Evolutionary conservation across 2,888 invertebrate genomes (phyloP).

Genomic region (Athrips mouffetella): DNA sequence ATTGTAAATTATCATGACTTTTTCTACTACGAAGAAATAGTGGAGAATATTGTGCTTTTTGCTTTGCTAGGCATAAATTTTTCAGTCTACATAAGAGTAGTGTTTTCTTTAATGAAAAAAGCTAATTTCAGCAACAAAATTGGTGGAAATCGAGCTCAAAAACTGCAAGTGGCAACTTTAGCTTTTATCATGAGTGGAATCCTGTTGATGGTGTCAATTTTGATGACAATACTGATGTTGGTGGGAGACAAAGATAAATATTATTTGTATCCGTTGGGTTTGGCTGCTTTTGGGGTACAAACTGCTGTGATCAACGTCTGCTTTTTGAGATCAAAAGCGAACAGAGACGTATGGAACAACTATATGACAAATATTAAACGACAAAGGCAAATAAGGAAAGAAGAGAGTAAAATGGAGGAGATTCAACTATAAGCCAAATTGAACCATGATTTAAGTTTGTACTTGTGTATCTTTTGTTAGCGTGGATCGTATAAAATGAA

Average conservation of each 20-base stretch:
- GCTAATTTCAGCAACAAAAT: background rate
- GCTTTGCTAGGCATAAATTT: background rate
- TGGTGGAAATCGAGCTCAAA: background rate
- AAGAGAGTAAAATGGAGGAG: background rate
- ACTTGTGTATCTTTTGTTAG: no score
- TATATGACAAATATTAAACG: background rate
- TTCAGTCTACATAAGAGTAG: background rate
- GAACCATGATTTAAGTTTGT: no score
- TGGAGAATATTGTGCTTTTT: background rate
- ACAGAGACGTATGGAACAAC: background rate
- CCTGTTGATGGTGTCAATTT: background rate
- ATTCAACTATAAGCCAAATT: no score
- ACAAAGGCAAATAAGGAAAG: background rate
- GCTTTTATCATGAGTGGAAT: background rate
- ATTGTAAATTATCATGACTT: background rate
- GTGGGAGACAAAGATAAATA: background rate
- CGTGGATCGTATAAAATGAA: no score
- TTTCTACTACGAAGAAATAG: background rate
- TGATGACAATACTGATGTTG: background rate
- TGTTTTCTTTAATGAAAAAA: background rate
- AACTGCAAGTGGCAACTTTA: background rate
- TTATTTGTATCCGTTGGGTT: background rate
- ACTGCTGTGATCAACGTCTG: background rate
- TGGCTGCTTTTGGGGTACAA: background rate
- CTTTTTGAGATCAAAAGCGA: background rate